Base-by-base conservation (phyloP, 23 tunicate genomes). In the Trididemnum clinides region DNA sequence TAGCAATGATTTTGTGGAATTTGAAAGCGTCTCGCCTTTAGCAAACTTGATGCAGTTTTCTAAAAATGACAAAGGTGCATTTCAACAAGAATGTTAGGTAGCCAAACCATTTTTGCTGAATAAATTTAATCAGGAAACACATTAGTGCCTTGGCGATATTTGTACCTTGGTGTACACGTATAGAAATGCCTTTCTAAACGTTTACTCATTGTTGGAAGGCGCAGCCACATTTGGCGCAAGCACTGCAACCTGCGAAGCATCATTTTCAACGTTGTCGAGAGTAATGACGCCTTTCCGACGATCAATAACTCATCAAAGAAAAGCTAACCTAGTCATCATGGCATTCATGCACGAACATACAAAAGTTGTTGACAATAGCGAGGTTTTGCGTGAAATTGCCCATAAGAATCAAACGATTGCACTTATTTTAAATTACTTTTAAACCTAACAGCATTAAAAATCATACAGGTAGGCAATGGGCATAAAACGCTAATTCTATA, bases 101-200 rank as follows among this genome's bases (percentile, higher is more conserved):
- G 69, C 69, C 27, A 59, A 59, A 59, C 69, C 69, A 59, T 59
- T 59, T 44, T 59, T 59, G 69, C 27, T 59, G 69, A 6, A 59
- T 19, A 59, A 59, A 21, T 59, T 59, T 59, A 59, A 59, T 15
- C 18, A 21, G 27, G 69, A 59, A 59, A 59, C 23, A 59, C 69
- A 59, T 59, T 12, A 59, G 27, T 12, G 69, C 69, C 69, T 59
- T 59, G 69, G 69, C 27, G 69, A 59, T 21, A 59, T 59, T 59
- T 59, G 69, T 21, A 21, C 27, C 26, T 59, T 59, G 6, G 21
- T 21, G 69, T 59, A 59, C 69, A 15, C 69, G 26, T 59, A 21
- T 59, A 59, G 69, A 59, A 21, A 59, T 59, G 27, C 69, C 27
- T 59, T 59, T 59, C 69, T 21, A 59, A 59, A 19, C 27, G 69